A percentile compares a stretch with the other conserved stretches of the same genome.
Conservation (phyloP, 2,888 invertebrate genomes). For the Brachyopa scutellaris region DNA sequence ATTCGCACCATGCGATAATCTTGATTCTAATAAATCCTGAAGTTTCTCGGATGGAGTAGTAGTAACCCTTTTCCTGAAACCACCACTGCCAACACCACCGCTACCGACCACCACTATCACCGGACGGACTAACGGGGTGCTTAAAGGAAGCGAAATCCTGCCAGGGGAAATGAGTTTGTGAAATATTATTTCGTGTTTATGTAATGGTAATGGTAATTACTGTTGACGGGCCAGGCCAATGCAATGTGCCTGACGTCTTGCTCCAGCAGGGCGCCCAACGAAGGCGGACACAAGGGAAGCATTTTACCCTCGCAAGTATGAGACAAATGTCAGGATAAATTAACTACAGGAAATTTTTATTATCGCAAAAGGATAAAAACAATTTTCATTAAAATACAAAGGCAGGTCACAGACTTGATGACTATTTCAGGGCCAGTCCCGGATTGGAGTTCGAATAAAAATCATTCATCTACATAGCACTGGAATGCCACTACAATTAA, state of each 20-base stretch:
- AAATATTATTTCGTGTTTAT: slow-evolving; percentile 72
- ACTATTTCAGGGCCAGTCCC: slow-evolving; percentile 33
- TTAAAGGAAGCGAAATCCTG: slow-evolving; percentile 52
- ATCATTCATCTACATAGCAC: slow-evolving; percentile 29
- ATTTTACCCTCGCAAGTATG: slow-evolving; percentile 52
- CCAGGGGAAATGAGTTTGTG: slow-evolving; percentile 67
- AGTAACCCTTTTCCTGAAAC: slow-evolving; percentile 63
- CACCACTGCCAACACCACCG: slow-evolving; percentile 6
- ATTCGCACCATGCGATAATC: slow-evolving; percentile 70
- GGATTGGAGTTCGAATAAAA: slow-evolving; percentile 34
- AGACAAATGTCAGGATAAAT: slow-evolving; percentile 70
- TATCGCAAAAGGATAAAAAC: slow-evolving; percentile 69
- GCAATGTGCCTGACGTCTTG: slow-evolving; percentile 40
- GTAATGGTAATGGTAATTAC: slow-evolving; percentile 71
- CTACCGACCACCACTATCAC: slow-evolving; percentile 6
- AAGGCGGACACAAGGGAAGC: slow-evolving; percentile 6
- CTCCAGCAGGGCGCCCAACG: background rate
- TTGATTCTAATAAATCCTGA: slow-evolving; percentile 73
- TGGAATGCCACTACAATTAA: slow-evolving; percentile 52
- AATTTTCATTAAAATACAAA: slow-evolving; percentile 47
- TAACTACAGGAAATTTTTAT: slow-evolving; percentile 71
- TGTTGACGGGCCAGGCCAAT: slow-evolving; percentile 64
- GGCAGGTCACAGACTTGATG: slow-evolving; percentile 33
- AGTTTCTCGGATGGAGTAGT: slow-evolving; percentile 57
- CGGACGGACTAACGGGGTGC: slow-evolving; percentile 44